These are phyloP conservation scores for Argyrosomus regius DNA, from an alignment of 2,797 vertebrate genomes.

Conservation along the genomic window DNA sequence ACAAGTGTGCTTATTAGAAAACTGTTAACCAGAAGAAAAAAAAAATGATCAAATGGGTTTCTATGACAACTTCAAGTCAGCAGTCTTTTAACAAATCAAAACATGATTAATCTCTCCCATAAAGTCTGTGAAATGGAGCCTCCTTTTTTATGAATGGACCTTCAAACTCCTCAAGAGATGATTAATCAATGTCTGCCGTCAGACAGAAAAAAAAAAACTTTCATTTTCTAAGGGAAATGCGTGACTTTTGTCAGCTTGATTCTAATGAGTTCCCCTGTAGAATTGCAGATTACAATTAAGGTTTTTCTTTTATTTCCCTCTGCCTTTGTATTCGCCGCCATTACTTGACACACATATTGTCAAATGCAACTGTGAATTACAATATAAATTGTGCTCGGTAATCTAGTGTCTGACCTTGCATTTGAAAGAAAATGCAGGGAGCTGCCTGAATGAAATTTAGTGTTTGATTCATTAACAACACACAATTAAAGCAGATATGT, in stretches of 20 bases:
- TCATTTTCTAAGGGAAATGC: constrained; percentile 38
- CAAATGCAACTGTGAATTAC: constrained; percentile 19
- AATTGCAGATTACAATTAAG: constrained; percentile 51
- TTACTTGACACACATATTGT: constrained; percentile 36
- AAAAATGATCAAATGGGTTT: constrained; percentile 66
- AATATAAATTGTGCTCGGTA: constrained; percentile 9
- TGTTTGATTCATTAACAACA: constrained; percentile 13
- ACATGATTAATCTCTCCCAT: constrained; percentile 78
- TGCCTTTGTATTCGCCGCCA: constrained; percentile 46
- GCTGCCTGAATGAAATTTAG: constrained; percentile 7
- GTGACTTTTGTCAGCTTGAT: constrained; percentile 60
- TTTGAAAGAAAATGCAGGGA: constrained; percentile 10
- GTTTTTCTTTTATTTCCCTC: neutral
- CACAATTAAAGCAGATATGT: neutral
- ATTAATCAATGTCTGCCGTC: constrained; percentile 73
- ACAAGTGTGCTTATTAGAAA: constrained; percentile 47
- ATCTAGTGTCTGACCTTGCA: constrained; percentile 17
- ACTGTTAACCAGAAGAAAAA: constrained; percentile 1
- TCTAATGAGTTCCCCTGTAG: constrained; percentile 48
- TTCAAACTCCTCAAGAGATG: constrained; percentile 70
- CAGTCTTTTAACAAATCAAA: constrained; percentile 78
- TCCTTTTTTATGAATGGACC: constrained; percentile 69
- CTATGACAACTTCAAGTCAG: constrained; percentile 74
- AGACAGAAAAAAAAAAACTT: constrained; percentile 38
- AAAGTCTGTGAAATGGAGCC: constrained; percentile 55